These are phyloP conservation scores for Leguminivora glycinivorella DNA, from an alignment of 1,140 invertebrate genomes.

Conservation along the genomic window DNA sequence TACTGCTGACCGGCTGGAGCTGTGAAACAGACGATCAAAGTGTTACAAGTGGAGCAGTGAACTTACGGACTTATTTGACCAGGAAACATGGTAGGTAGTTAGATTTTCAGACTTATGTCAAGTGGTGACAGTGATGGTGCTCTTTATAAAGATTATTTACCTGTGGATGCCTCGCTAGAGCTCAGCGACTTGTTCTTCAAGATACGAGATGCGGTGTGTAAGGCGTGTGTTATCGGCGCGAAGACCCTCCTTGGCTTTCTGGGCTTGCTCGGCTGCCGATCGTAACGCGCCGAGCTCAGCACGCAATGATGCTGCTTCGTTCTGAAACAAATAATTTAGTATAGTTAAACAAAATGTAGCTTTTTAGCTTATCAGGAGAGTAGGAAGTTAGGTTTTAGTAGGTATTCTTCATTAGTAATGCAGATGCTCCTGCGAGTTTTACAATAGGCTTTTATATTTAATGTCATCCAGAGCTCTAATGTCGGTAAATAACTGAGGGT, in stretches of 20 bases:
- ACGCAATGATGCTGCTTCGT: slow-evolving; percentile 69
- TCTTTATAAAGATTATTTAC: slow-evolving; percentile 34
- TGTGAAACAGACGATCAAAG: slow-evolving; percentile 43
- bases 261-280: slow-evolving; percentile 81
- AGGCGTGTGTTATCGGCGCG: slow-evolving; percentile 90
- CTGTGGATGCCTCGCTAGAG: slow-evolving; percentile 76
- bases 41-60: slow-evolving; percentile 12
- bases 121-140: too few species aligned
- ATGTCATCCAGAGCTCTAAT: too few species aligned
- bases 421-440: too few species aligned
- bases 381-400: too few species aligned
- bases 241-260: slow-evolving; percentile 81
- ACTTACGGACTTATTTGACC: too few species aligned
- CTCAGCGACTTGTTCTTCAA: slow-evolving; percentile 92
- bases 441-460: too few species aligned
- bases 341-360: not conserved
- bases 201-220: slow-evolving; percentile 92
- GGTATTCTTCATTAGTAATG: too few species aligned
- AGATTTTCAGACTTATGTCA: not conserved
- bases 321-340: slow-evolving; percentile 40
- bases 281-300: slow-evolving; percentile 79
- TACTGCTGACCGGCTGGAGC: slow-evolving; percentile 63
- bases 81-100: too few species aligned
- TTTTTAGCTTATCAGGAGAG: too few species aligned
- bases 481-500: too few species aligned